phyloP scores from a whole-genome alignment of 2,888 invertebrate species.

The Tridacna crocea region DNA sequence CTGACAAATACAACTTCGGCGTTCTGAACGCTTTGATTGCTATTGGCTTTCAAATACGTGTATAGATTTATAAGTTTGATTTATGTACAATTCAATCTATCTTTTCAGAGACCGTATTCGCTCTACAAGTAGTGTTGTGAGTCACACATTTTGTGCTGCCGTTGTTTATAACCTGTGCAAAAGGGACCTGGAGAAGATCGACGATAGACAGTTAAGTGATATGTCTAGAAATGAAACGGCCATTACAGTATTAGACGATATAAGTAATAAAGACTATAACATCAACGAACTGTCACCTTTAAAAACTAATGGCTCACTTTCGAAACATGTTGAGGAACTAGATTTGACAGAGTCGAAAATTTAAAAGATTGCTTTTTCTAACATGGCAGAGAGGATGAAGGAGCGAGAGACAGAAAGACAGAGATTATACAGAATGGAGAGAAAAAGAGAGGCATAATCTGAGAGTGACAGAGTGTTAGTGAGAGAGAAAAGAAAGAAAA shows the following conservation, averaged over 20 bases:
- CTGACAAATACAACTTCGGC: too few species aligned
- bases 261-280: background rate
- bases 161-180: slow-evolving; percentile 71
- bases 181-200: slow-evolving; percentile 42
- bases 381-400: background rate
- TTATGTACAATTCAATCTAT: too few species aligned
- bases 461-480: background rate
- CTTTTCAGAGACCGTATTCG: slow-evolving; percentile 77
- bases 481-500: background rate
- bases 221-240: slow-evolving; percentile 27
- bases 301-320: background rate
- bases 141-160: slow-evolving; percentile 74
- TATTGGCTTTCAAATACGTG: too few species aligned
- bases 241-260: slow-evolving; percentile 17
- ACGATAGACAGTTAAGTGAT: slow-evolving; percentile 31
- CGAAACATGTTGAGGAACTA: background rate
- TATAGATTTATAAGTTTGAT: too few species aligned
- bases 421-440: background rate
- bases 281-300: background rate
- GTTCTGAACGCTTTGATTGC: too few species aligned
- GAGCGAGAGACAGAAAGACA: background rate
- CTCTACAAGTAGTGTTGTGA: slow-evolving; percentile 74
- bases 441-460: background rate
- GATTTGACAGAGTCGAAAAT: background rate
- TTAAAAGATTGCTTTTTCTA: background rate